A percentile compares a stretch with the other conserved stretches of the same genome.
phyloP scores from a whole-genome alignment of 2,113 vertebrate genomes.

The Plestiodon gilberti region DNA sequence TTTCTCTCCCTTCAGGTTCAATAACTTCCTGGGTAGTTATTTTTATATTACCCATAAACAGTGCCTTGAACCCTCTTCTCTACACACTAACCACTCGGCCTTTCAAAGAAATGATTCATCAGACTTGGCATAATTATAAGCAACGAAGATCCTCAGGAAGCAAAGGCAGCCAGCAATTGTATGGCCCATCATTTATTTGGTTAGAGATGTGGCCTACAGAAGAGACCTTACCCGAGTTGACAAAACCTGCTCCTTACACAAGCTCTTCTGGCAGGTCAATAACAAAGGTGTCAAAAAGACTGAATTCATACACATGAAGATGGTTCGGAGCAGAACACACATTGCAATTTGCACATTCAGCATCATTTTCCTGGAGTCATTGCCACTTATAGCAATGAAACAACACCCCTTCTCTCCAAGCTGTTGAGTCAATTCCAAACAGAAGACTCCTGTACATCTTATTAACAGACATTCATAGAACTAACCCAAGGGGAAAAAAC shows the following conservation, averaged over 20 bases:
- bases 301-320: constrained; percentile 67
- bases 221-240: constrained; percentile 74
- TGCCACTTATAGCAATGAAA: constrained; percentile 15
- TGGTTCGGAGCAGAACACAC: constrained; percentile 11
- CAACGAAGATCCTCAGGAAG: constrained; percentile 80
- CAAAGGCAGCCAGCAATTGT: constrained; percentile 74
- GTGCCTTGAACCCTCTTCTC: constrained; percentile 95
- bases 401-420: background rate
- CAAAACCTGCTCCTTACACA: constrained; percentile 72
- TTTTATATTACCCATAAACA: constrained; percentile 97
- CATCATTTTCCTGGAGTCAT: constrained; percentile 24
- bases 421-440: constrained; percentile 7
- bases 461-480: constrained; percentile 3
- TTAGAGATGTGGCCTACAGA: constrained; percentile 91
- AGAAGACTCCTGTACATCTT: background rate
- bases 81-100: constrained; percentile 96
- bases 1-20: constrained; percentile 79
- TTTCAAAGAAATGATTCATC: constrained; percentile 95
- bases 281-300: constrained; percentile 69
- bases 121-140: constrained; percentile 91
- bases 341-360: background rate
- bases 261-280: constrained; percentile 71
- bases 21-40: constrained; percentile 98
- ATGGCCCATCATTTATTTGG: constrained; percentile 87
- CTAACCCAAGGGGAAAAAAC: background rate